A percentile compares a stretch with the other conserved stretches of the same genome.
Evolutionary conservation across 2,113 vertebrate species (phyloP).

Genomic region (Alces alces): DNA sequence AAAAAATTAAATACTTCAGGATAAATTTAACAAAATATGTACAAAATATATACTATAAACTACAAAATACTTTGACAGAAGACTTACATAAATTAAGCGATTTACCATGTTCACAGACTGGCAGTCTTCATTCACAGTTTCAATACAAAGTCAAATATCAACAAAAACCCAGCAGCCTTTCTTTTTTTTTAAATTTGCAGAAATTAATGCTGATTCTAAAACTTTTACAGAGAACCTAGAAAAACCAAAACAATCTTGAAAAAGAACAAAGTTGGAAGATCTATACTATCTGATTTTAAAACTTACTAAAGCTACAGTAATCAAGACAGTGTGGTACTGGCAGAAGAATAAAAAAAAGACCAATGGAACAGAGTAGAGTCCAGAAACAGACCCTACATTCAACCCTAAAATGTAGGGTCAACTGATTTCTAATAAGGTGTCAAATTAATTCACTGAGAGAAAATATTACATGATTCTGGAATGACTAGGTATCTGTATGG

Average conservation of each 20-base stretch:
- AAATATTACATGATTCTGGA: not conserved
- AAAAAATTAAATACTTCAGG: not conserved
- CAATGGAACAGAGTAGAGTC: not conserved
- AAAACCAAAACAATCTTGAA: not conserved
- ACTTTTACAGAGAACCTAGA: not conserved
- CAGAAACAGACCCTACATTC: not conserved
- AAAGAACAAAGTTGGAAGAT: not conserved
- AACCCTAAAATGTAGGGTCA: not conserved
- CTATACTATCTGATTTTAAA: not conserved
- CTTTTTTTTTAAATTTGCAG: not conserved
- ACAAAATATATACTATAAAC: not conserved
- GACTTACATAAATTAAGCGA: not conserved
- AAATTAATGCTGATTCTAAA: not conserved
- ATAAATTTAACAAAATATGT: not conserved
- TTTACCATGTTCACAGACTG: not conserved
- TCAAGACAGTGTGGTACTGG: not conserved
- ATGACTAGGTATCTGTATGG: not conserved
- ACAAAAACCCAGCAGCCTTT: not conserved
- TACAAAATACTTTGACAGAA: not conserved
- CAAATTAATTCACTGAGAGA: not conserved
- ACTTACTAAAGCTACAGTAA: not conserved
- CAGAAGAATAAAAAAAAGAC: not conserved
- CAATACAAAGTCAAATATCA: conserved; percentile 5
- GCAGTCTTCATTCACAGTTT: not conserved
- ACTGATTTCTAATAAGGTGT: not conserved